Evolutionary conservation across 2,888 invertebrate species (phyloP), one percentile per base, ranked within the genome.

Genomic region (Limnephilus rhombicus): DNA sequence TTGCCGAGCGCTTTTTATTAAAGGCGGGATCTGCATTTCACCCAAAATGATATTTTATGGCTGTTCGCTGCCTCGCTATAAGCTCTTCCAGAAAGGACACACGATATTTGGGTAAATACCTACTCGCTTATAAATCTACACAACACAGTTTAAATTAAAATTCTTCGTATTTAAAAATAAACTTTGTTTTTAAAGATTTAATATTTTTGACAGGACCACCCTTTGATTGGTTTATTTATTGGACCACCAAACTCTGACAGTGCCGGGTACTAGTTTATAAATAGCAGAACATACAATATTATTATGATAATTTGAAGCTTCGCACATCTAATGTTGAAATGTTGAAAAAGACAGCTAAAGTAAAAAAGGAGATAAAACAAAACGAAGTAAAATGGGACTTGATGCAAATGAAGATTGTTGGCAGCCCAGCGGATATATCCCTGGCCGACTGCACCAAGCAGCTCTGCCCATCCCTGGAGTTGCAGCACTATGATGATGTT

Each of bases 401-500:
- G 68, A 4, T 24, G 31, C 29, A 80, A 80, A 13, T 89, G 37
- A 80, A 81, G 24, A 24, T n/a, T 18, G 53, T 83, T 13, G 83
- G 49, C 24, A 90, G 91, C 82, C 93, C 92, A 11, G 90, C 91
- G n/a, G 88, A 93, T 49, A 90, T 93, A 68, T 80, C 53, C 45
- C 85, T 93, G 12, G 29, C 81, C 0, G 31, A 37, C 24, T 37
- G 85, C 37, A 85, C 37, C 4, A 34, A 90, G 45, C 37, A 81
- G 18, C 29, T 41, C 12, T 91, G 91, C 87, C 80, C 45, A 3
- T 95, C 95, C 89, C 95, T 97, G 18, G 94, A 95, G 83, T 97
- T 97, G 97, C 95, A 95, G 93, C 96, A 97, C 94, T 96, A 97
- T 93, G 96, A 97, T 68, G 94, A 96, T 2, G 95, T 95, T 85